Evolutionary conservation across 2,797 vertebrate species (phyloP).

Genomic region (Pogoniulus pusillus): DNA sequence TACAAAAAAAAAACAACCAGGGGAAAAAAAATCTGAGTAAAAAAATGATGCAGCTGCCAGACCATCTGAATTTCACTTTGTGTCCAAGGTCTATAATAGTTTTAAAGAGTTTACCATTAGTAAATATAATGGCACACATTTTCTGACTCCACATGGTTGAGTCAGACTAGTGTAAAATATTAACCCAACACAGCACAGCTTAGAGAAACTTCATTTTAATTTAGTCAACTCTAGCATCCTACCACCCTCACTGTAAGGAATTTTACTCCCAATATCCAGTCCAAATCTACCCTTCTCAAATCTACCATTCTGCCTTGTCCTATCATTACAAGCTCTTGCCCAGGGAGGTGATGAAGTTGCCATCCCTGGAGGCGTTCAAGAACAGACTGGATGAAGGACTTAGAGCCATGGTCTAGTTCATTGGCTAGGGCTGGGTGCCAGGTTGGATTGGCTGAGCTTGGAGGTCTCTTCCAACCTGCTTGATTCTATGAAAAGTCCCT

Average conservation of each 20-base stretch:
- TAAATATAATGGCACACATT: constrained; percentile 15
- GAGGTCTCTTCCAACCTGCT: too few relatives aligned
- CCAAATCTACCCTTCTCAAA: too few relatives aligned
- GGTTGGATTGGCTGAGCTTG: too few relatives aligned
- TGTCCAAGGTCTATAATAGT: not conserved
- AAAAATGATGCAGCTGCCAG: not conserved
- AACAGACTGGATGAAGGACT: too few relatives aligned
- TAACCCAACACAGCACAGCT: constrained; percentile 1
- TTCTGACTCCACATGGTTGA: constrained; percentile 30
- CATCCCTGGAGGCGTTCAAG: too few relatives aligned
- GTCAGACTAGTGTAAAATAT: not conserved
- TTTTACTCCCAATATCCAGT: too few relatives aligned
- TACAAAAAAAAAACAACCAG: not conserved
- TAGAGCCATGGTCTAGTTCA: too few relatives aligned
- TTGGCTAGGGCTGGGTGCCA: too few relatives aligned
- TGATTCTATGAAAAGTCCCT: too few relatives aligned
- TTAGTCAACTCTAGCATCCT: not conserved
- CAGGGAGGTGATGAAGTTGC: too few relatives aligned
- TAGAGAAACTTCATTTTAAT: not conserved
- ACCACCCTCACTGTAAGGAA: not conserved
- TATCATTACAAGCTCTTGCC: too few relatives aligned
- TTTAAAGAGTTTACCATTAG: constrained; percentile 44
- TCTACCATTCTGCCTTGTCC: too few relatives aligned
- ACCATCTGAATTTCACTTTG: not conserved
- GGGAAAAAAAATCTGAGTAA: not conserved